Percentiles rank a stretch among this genome's conserved stretches.
These are phyloP conservation scores for Cercocebus atys DNA, from an alignment of 2,113 vertebrate genomes.

Conservation along the genomic window DNA sequence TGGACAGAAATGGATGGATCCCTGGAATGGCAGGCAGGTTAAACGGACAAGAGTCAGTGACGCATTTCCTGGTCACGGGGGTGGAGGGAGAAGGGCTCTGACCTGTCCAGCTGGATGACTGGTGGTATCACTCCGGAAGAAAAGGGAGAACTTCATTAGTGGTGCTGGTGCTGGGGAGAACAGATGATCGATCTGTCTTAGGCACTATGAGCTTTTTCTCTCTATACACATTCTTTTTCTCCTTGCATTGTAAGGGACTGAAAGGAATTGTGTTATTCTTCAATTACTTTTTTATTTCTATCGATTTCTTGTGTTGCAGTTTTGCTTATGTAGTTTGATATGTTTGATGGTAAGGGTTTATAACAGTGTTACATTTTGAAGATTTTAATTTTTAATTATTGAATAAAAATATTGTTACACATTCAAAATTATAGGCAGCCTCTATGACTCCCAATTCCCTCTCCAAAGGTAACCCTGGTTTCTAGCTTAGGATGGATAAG, in stretches of 20 bases:
- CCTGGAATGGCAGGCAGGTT: background rate
- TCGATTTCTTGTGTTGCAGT: background rate
- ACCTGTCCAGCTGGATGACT: background rate
- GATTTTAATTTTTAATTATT: background rate
- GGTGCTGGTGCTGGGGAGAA: background rate
- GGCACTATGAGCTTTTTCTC: background rate
- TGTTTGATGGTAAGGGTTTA: background rate
- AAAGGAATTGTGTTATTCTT: background rate
- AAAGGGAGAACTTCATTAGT: background rate
- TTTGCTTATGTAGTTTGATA: background rate
- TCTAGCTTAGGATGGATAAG: background rate
- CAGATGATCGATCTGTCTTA: background rate
- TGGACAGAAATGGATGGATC: background rate
- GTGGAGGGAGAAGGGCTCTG: background rate
- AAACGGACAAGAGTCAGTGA: background rate
- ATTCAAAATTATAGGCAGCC: background rate
- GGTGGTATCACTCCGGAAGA: background rate
- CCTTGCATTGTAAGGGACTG: background rate
- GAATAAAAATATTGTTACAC: background rate
- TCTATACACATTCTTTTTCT: background rate
- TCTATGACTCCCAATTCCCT: background rate
- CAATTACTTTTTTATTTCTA: background rate
- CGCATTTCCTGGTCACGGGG: background rate
- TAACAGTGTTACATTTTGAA: background rate
- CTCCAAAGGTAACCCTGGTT: background rate